Evolutionary conservation across 1,140 invertebrate species (phyloP).

Genomic region (Leptinotarsa defecta): DNA sequence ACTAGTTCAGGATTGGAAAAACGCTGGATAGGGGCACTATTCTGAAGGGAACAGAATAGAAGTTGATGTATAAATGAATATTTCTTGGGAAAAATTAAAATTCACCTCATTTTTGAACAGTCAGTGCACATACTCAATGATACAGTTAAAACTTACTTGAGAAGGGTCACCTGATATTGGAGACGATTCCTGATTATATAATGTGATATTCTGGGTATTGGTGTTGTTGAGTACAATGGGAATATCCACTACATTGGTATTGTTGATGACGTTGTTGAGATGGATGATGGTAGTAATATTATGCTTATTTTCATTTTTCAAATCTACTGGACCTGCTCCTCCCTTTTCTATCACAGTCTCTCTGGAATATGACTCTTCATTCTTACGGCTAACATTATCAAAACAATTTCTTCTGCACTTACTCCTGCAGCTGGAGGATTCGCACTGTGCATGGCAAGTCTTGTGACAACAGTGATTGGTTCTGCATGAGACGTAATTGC

Average conservation of each 20-base stretch:
- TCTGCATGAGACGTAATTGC: constrained; percentile 39
- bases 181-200: constrained; percentile 17
- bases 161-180: not conserved
- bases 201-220: constrained; percentile 51
- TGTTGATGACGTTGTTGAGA: constrained; percentile 51
- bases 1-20: too few relatives aligned
- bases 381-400: constrained; percentile 16
- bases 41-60: too few relatives aligned
- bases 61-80: too few relatives aligned
- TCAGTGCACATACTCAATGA: too few relatives aligned
- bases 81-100: too few relatives aligned
- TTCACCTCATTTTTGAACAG: too few relatives aligned
- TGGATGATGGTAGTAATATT: constrained; percentile 54
- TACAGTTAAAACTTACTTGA: not conserved
- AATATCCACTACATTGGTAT: constrained; percentile 51
- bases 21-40: too few relatives aligned
- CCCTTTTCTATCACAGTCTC: not conserved
- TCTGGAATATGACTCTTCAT: not conserved
- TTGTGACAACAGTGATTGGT: constrained; percentile 48
- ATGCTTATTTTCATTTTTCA: constrained; percentile 34
- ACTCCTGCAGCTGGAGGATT: constrained; percentile 38
- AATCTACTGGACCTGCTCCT: not conserved
- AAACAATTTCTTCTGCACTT: constrained; percentile 44
- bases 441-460: constrained; percentile 45
- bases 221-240: constrained; percentile 51